phyloP scores from a whole-genome alignment of 2,113 vertebrate genomes.

The Murina feae region DNA sequence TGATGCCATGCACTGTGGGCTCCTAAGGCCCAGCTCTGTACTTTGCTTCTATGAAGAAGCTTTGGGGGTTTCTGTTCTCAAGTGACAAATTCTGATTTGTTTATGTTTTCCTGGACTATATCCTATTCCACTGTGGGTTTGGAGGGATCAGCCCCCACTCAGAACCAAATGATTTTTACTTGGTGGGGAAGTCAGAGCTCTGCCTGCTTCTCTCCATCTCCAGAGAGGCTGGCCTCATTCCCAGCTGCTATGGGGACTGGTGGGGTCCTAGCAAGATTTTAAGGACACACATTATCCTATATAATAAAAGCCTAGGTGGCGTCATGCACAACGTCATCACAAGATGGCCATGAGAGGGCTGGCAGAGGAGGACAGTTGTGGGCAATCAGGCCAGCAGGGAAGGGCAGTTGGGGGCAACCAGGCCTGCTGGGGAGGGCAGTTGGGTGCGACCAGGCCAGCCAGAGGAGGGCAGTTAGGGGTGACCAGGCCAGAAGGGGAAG shows the following conservation, averaged over 20 bases:
- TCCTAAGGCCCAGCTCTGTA: background rate
- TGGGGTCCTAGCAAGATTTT: background rate
- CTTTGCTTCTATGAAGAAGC: background rate
- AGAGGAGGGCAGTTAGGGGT: no score
- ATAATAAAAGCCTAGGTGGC: no score
- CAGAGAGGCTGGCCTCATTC: background rate
- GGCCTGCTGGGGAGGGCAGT: no score
- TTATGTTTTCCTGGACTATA: background rate
- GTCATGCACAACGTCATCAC: no score
- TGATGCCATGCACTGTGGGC: background rate
- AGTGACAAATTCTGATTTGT: background rate
- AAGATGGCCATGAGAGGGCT: no score
- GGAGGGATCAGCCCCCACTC: background rate
- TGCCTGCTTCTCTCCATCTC: background rate
- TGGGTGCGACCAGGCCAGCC: no score
- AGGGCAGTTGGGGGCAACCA: no score
- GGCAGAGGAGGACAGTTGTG: no score
- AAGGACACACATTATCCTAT: background rate
- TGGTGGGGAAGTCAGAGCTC: background rate
- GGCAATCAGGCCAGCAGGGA: no score
- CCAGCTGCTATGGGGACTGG: background rate
- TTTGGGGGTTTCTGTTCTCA: background rate
- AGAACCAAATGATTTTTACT: background rate
- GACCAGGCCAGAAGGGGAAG: no score
- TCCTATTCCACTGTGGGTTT: background rate